These are phyloP conservation scores for Varroa destructor DNA, from an alignment of 1,140 invertebrate genomes.

Conservation along the genomic window DNA sequence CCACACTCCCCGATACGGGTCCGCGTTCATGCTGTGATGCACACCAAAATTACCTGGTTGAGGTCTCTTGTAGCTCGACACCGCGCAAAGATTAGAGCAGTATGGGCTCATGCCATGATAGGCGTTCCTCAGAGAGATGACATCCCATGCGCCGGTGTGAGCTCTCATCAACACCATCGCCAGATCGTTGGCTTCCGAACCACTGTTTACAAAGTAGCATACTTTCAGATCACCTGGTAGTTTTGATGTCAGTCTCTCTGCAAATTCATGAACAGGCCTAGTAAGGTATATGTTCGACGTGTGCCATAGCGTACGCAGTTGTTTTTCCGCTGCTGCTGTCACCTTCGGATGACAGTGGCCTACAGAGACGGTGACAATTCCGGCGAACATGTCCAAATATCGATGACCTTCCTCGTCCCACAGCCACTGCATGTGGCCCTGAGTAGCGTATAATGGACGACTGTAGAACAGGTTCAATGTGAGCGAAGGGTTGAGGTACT, in stretches of 20 bases:
- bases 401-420: slow-evolving; percentile 69
- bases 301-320: slow-evolving; percentile 72
- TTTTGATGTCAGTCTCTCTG: slow-evolving; percentile 60
- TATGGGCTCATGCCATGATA: slow-evolving; percentile 80
- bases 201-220: slow-evolving; percentile 86
- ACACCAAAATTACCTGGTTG: slow-evolving; percentile 61
- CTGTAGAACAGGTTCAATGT: slow-evolving; percentile 55
- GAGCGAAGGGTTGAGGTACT: slow-evolving; percentile 56
- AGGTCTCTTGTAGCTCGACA: slow-evolving; percentile 62
- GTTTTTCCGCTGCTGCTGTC: slow-evolving; percentile 56
- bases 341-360: slow-evolving; percentile 87
- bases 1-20: slow-evolving; percentile 75
- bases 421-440: slow-evolving; percentile 80
- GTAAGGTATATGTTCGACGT: slow-evolving; percentile 80
- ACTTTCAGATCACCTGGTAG: slow-evolving; percentile 72
- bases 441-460: slow-evolving; percentile 64
- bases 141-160: slow-evolving; percentile 67
- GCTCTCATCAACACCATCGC: slow-evolving; percentile 71
- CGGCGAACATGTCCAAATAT: slow-evolving; percentile 87
- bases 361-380: slow-evolving; percentile 91
- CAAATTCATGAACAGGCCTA: slow-evolving; percentile 77
- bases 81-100: slow-evolving; percentile 65
- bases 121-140: slow-evolving; percentile 66
- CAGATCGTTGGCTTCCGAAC: slow-evolving; percentile 91
- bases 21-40: slow-evolving; percentile 73